phyloP scores from a whole-genome alignment of 2,888 invertebrate species.

The Amphiduros pacificus region DNA sequence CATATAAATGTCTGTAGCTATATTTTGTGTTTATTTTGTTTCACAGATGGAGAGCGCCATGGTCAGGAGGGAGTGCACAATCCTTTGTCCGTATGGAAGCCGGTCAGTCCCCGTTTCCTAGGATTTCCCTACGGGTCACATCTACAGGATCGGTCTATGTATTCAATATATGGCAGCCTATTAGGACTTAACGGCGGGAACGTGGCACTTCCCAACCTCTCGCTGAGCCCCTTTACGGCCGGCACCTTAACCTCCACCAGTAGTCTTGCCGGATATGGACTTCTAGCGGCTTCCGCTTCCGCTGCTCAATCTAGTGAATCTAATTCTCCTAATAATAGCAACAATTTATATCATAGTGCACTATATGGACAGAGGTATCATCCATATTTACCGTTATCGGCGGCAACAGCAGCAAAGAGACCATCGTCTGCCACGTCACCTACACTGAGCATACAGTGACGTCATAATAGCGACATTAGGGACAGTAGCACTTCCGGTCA shows the following conservation, averaged over 20 bases:
- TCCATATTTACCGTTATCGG: slow-evolving; percentile 6
- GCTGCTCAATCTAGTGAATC: slow-evolving; percentile 4
- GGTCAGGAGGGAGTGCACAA: not conserved
- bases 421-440: not conserved
- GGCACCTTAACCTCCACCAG: not conserved
- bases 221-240: not conserved
- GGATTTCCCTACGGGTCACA: slow-evolving; percentile 4
- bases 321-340: not conserved
- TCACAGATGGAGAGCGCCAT: not conserved
- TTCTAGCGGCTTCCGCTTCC: not conserved
- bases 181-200: slow-evolving; percentile 10
- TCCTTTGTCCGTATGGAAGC: slow-evolving; percentile 16
- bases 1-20: too few relatives aligned
- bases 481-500: too few relatives aligned
- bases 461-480: not conserved
- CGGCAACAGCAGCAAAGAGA: slow-evolving; percentile 1
- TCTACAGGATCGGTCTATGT: slow-evolving; percentile 8
- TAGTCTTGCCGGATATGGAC: not conserved
- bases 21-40: not conserved
- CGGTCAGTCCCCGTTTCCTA: slow-evolving; percentile 16
- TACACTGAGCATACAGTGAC: not conserved
- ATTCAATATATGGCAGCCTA: slow-evolving; percentile 20
- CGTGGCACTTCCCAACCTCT: not conserved
- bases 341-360: not conserved
- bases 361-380: slow-evolving; percentile 7